Conservation (phyloP, 2,797 vertebrate genomes). For the Rhabdomys pumilio region DNA sequence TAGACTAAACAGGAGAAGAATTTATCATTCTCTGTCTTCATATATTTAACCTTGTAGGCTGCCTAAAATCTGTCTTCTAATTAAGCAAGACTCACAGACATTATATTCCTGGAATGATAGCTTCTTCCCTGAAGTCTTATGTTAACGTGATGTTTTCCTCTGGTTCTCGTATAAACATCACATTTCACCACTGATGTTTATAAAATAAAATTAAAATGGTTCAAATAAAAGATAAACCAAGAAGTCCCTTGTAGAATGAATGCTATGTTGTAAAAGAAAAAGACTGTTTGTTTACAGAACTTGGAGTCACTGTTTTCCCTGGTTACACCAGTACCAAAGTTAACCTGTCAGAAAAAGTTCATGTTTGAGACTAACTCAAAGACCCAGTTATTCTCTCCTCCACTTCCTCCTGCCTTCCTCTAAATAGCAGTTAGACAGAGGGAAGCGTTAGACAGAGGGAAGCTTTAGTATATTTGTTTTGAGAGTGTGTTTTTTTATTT, state of each 20-base stretch:
- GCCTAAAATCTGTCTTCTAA: background rate
- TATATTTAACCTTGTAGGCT: background rate
- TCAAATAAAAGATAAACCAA: constrained; percentile 71
- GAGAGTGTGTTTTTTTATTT: constrained; percentile 47
- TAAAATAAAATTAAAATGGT: constrained; percentile 68
- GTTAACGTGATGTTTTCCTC: constrained; percentile 57
- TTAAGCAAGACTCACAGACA: background rate
- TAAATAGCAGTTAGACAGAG: constrained; percentile 67
- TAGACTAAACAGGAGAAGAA: background rate
- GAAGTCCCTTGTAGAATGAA: constrained; percentile 73
- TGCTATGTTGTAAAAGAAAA: constrained; percentile 75
- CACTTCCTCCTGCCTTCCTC: background rate
- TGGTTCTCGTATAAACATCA: background rate
- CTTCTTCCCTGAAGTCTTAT: constrained; percentile 4
- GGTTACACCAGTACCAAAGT: constrained; percentile 54
- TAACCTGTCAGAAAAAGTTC: constrained; percentile 44
- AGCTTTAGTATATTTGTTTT: constrained; percentile 72
- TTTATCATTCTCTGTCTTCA: background rate
- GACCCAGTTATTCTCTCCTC: constrained; percentile 4
- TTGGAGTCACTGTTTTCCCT: background rate
- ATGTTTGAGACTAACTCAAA: constrained; percentile 44
- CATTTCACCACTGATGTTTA: constrained; percentile 63
- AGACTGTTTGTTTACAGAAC: constrained; percentile 58
- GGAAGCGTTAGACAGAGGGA: constrained; percentile 73
- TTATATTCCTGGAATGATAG: background rate